Evolutionary conservation across 2,113 vertebrate species (phyloP), one percentile per base, ranked within the genome.

Genomic region (Odobenus rosmarus): DNA sequence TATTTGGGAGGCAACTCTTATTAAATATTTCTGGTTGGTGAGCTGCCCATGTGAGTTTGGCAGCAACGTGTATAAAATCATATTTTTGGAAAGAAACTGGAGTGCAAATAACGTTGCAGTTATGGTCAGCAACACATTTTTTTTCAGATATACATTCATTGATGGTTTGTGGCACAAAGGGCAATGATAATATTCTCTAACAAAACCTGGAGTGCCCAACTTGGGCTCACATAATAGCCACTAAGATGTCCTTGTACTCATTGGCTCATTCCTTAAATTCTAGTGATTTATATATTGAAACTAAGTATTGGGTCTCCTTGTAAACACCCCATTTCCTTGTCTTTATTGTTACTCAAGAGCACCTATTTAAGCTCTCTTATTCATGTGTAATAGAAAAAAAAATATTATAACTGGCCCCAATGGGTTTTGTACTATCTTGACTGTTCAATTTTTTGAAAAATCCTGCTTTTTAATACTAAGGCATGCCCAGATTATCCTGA

Each of bases 401-500:
- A 93, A 12, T 57, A 36, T 42, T 21, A 9, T 69, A 95, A 49
- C 5, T 90, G 87, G 7, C 10, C 69, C 89, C 61, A 74, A 24
- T 62, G 51, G 42, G 62, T 69, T 97, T 97, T 83, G 23, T 55
- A 83, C 10, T 74, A 61, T 92, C 31, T 81, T 93, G 24, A 95
- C 12, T 79, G 55, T 95, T 92, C 31, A 36, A 55, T 55, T 72
- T 81, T 61, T 28, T 28, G 23, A 53, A 59, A 71, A 51, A 42
- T 57, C 4, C 57, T 67, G 9, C 18, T 53, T 90, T 77, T 95
- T 51, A 62, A 77, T 71, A 94, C 31, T 31, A 88, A 69, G 21
- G 2, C 55, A 42, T 95, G 26, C 62, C 85, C 51, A 76, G 23
- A 7, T 90, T 88, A 89, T 62, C 23, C 42, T 61, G 21, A 57